Evolutionary conservation across 2,797 vertebrate genomes (phyloP).

Genomic region (Ammospiza maritima): DNA sequence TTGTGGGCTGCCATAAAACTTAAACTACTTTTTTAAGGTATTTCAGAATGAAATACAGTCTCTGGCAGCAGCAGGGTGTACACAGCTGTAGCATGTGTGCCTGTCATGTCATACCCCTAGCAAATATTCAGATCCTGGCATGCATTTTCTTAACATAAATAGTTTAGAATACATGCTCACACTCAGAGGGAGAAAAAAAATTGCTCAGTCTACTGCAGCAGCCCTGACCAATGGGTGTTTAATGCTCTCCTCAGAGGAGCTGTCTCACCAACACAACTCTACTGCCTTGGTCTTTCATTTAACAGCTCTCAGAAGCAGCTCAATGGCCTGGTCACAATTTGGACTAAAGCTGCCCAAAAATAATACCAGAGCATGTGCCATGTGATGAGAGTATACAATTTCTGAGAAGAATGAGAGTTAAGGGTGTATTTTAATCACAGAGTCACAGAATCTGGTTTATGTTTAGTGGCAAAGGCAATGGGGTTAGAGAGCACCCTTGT

Average conservation of each 20-base stretch:
- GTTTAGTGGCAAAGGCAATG: not conserved
- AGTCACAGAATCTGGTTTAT: not conserved
- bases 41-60: conserved; percentile 50
- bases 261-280: not conserved
- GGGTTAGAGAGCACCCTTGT: not conserved
- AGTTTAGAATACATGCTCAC: conserved; percentile 41
- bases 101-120: conserved; percentile 60
- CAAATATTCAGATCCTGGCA: conserved; percentile 52
- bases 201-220: conserved; percentile 28
- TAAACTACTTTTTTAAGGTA: conserved; percentile 50
- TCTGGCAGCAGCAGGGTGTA: conserved; percentile 40
- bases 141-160: conserved; percentile 62
- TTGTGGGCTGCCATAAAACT: conserved; percentile 52
- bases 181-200: conserved; percentile 3
- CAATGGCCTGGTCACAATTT: not conserved
- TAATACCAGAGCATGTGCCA: not conserved
- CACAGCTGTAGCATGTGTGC: conserved; percentile 61
- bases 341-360: not conserved
- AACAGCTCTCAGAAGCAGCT: not conserved
- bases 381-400: not conserved
- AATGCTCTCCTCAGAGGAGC: conserved; percentile 3
- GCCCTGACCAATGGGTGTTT: conserved; percentile 11
- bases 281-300: not conserved
- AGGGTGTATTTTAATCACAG: not conserved
- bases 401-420: not conserved